These are phyloP conservation scores for Dicentrarchus labrax DNA, from an alignment of 2,113 vertebrate genomes.

Conservation along the genomic window DNA sequence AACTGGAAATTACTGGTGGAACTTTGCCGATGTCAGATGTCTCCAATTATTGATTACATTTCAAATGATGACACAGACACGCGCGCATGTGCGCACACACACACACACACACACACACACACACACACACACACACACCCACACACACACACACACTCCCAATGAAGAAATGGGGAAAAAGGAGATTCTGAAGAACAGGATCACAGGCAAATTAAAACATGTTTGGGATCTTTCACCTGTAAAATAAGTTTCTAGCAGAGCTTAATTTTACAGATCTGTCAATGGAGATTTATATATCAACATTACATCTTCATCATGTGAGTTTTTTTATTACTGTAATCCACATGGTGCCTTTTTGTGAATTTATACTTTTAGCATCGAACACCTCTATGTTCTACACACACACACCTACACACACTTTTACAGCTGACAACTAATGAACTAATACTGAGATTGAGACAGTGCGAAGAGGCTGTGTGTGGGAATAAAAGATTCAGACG, in stretches of 20 bases:
- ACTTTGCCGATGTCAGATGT: slow-evolving; percentile 41
- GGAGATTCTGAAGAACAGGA: background rate
- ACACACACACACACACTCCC: background rate
- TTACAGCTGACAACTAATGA: background rate
- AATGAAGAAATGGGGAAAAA: background rate
- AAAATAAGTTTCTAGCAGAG: no score
- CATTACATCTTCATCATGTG: no score
- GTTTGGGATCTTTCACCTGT: no score
- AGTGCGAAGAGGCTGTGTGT: background rate
- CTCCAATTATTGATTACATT: slow-evolving; percentile 56
- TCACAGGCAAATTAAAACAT: no score
- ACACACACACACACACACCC: fast-evolving
- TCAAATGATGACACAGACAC: slow-evolving; percentile 34
- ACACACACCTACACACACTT: background rate
- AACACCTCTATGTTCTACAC: no score
- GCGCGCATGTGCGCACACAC: fast-evolving
- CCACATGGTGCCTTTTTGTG: no score
- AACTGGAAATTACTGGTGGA: slow-evolving; percentile 62
- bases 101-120: background rate
- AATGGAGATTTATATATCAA: no score
- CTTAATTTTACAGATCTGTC: no score
- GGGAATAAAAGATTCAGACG: background rate
- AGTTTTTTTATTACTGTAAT: no score
- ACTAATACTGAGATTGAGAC: background rate
- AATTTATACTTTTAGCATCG: no score